These are phyloP conservation scores for Rhamphomyia laevipes DNA, from an alignment of 2,888 invertebrate species.

Conservation along the genomic window DNA sequence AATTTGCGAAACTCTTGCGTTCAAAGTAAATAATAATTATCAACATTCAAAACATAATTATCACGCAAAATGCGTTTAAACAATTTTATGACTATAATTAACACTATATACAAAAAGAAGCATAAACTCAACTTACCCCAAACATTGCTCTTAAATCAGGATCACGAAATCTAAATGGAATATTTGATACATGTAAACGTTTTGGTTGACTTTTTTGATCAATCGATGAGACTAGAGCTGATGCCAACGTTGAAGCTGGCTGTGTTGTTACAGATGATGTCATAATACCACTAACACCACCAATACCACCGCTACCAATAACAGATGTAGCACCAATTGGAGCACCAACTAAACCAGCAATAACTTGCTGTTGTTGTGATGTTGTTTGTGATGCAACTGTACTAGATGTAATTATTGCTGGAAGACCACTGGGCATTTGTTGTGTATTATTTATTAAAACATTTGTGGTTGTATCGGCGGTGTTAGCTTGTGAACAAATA, in stretches of 20 bases:
- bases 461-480: too few relatives aligned
- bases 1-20: not conserved
- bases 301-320: constrained; percentile 22
- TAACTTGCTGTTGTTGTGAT: constrained; percentile 24
- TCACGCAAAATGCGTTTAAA: constrained; percentile 4
- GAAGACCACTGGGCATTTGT: not conserved
- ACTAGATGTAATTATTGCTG: not conserved
- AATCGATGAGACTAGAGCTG: constrained; percentile 43
- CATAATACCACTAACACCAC: constrained; percentile 17
- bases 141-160: constrained; percentile 97
- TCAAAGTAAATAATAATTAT: not conserved
- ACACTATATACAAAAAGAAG: constrained; percentile 3
- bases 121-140: constrained; percentile 64
- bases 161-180: constrained; percentile 98
- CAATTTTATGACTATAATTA: not conserved
- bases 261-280: constrained; percentile 36
- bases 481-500: too few relatives aligned
- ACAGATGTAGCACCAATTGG: constrained; percentile 25
- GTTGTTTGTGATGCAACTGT: constrained; percentile 22
- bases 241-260: constrained; percentile 35
- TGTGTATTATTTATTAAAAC: not conserved
- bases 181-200: constrained; percentile 97
- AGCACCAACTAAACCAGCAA: constrained; percentile 28
- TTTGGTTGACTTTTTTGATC: constrained; percentile 68
- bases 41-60: constrained; percentile 8